Evolutionary conservation across 2,888 invertebrate genomes (phyloP), one percentile per base, ranked within the genome.

Genomic region (Sussaba pulchella): DNA sequence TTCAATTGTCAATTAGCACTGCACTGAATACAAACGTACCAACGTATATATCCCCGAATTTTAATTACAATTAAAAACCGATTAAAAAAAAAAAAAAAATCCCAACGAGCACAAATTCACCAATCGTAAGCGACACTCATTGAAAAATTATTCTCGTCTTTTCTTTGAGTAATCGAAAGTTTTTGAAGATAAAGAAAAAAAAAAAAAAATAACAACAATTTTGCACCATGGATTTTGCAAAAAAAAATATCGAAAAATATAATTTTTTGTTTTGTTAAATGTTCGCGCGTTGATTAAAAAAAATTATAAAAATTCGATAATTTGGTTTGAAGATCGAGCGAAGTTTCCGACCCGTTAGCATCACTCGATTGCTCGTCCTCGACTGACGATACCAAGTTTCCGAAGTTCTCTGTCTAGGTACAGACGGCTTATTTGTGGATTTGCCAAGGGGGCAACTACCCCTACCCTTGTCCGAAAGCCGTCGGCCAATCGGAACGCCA

Each of bases 361-460:
- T 43, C 36, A 31, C 67, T 67, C 77, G 83, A 83, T 76, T 81
- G 84, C 81, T 66, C 84, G 83, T 82, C 80, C 72, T 83, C 81
- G 83, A 86, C 87, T 86, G 86, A 81, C 83, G 78, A 82, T 17
- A 36, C 41, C 17, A 71, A 31, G 6, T 2, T 50, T 59, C 66
- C 81, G 72, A 75, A 84, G 78, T 85, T 84, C n/a, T 78, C 82
- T 74, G 83, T 71, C 72, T 76, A 84, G 78, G 77, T 69, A 83
- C 84, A 81, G 52, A 82, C 78, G 82, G 80, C 83, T 84, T 85
- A 84, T 87, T 88, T 85, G 84, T 82, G 82, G 74, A 78, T 77
- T 80, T 73, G 76, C 80, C 74, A 82, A 84, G 77, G 84, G 87
- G 87, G 85, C 83, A 86, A 78, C 84, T 85, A 87, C 86, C 88